Conservation (phyloP, 1,140 invertebrate species). For the Helicoverpa zea region DNA sequence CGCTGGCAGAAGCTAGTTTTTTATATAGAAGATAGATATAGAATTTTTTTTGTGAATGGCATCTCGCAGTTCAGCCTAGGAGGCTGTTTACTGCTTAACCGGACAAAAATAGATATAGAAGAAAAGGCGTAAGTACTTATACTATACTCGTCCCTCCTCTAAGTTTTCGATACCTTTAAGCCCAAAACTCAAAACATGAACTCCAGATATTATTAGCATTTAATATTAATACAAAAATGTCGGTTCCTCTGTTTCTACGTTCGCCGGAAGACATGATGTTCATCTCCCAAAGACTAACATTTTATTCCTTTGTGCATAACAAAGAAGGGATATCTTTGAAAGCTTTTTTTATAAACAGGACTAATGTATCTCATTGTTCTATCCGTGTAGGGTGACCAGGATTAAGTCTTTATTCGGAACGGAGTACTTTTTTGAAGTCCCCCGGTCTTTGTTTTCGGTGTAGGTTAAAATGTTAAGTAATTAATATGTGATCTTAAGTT, state of each 20-base stretch:
- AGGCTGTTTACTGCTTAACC: too few relatives aligned
- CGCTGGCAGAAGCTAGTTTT: too few relatives aligned
- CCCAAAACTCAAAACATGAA: not conserved
- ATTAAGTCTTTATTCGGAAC: conserved; percentile 17
- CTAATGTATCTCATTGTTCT: conserved; percentile 43
- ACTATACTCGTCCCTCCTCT: too few relatives aligned
- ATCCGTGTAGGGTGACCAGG: conserved; percentile 22
- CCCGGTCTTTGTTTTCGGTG: not conserved
- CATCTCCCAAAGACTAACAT: not conserved
- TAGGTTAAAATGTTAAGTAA: not conserved
- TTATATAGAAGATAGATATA: too few relatives aligned
- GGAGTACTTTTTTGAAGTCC: conserved; percentile 6
- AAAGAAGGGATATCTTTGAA: conserved; percentile 20
- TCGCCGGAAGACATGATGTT: not conserved
- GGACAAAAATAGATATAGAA: too few relatives aligned
- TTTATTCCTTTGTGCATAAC: conserved; percentile 25
- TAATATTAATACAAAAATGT: conserved; percentile 21
- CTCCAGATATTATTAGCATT: not conserved
- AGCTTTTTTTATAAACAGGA: conserved; percentile 34
- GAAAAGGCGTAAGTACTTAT: too few relatives aligned
- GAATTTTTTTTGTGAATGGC: too few relatives aligned
- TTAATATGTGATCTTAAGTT: not conserved
- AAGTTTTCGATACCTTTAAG: not conserved
- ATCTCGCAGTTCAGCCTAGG: too few relatives aligned
- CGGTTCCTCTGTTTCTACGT: not conserved